Base-by-base conservation (phyloP, 1,140 invertebrate genomes). In the Lepidurus arcticus region DNA sequence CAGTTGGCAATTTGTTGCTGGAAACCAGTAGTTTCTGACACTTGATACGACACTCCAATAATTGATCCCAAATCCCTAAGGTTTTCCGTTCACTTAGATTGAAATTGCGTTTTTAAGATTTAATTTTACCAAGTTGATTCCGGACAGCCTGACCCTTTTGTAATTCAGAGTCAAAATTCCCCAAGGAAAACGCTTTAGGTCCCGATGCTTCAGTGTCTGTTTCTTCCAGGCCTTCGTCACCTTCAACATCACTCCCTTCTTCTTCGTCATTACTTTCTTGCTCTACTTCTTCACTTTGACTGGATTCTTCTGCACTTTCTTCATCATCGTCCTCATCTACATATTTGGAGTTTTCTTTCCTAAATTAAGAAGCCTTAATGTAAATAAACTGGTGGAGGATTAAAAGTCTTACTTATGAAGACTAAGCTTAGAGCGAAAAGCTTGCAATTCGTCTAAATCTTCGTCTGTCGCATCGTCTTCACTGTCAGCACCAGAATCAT, bases 41-140 rank as follows among this genome's bases (percentile, higher is more conserved):
- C 82, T 93, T 91, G 80, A 97, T 96, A 81, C 94, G 87, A 82
- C 90, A 87, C 85, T 97, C 93, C 21, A 96, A 82, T 1, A 96
- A 83, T 79, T 88, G 90, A 84, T 96, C 94, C 93, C 93, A 96
- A 1, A 95, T 77, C 76, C 82, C 87, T 88, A 73, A 78, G 78
- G 77, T 73, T 76, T 44, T 75, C 77, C 77, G 73, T 75, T 78
- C 76, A 65, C 79, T 75, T 26, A 65, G 79, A 78, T 42, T 75
- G 53, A 24, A 78, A 26, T n/a, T 78, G 44, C 45, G 44, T 76
- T 75, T 77, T 74, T 75, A 75, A 78, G 47, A 77, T 45, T 21
- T 75, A 65, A 34, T 34, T 34, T 45, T 78, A 73, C 74, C 7
- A 24, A 76, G 43, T 73, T 78, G 65, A 73, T 76, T 75, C 75